These are phyloP conservation scores for Sylvia atricapilla DNA, from an alignment of 2,113 vertebrate species.

Conservation along the genomic window DNA sequence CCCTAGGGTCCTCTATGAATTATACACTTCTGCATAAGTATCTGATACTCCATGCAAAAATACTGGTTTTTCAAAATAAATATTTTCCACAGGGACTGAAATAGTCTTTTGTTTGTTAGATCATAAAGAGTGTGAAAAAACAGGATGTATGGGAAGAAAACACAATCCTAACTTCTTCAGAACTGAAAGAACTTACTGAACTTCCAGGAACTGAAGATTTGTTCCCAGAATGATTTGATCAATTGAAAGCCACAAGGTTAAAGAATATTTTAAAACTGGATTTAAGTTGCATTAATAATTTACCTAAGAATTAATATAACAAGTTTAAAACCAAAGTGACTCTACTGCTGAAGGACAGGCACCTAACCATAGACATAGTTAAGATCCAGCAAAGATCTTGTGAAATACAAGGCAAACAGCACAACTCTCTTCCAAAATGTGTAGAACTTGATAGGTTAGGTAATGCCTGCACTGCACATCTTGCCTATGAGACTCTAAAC, in stretches of 20 bases:
- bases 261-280: background rate
- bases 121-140: background rate
- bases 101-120: background rate
- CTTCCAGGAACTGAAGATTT: background rate
- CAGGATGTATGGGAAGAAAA: background rate
- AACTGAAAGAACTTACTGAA: background rate
- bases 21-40: background rate
- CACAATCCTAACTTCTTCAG: background rate
- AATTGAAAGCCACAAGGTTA: background rate
- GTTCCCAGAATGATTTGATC: background rate
- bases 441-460: background rate
- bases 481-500: background rate
- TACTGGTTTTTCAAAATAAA: background rate
- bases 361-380: background rate
- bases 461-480: background rate
- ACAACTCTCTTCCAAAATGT: background rate
- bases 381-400: background rate
- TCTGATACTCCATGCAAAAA: background rate
- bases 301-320: background rate
- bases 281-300: background rate
- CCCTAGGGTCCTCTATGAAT: background rate
- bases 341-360: background rate
- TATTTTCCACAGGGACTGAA: background rate
- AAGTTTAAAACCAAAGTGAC: background rate
- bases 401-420: background rate